Evolutionary conservation across 2,113 vertebrate genomes (phyloP).

Genomic region (Prietella phreatophila): DNA sequence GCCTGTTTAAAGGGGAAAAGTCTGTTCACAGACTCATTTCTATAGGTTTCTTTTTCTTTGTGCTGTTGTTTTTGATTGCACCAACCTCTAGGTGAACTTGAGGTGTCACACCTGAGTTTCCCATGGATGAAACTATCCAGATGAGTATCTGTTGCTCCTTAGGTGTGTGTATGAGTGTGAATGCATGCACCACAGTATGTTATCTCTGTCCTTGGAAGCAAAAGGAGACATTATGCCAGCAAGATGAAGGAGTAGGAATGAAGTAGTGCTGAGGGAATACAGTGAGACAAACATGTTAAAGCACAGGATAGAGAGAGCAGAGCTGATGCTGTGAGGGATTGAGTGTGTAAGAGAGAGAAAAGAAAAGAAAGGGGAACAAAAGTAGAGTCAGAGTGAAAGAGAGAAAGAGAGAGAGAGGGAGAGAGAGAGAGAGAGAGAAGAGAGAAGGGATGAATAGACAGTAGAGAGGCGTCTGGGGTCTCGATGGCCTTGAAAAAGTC

Average conservation of each 20-base stretch:
- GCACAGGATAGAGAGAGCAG: conserved; percentile 15
- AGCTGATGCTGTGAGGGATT: conserved; percentile 22
- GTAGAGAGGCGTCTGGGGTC: conserved; percentile 56
- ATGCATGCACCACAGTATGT: conserved; percentile 12
- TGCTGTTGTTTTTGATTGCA: conserved; percentile 4
- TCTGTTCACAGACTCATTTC: background rate
- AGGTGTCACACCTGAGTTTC: conserved; percentile 52
- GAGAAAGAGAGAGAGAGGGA: conserved; percentile 20
- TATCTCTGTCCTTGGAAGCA: conserved; percentile 24
- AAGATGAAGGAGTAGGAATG: conserved; percentile 5
- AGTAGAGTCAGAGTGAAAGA: background rate
- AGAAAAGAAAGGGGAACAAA: conserved; percentile 5
- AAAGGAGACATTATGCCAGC: conserved; percentile 29
- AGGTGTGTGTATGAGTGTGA: conserved; percentile 25
- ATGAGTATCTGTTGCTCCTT: background rate
- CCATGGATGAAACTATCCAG: conserved; percentile 38
- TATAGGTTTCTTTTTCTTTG: conserved; percentile 12
- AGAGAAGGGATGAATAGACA: conserved; percentile 49
- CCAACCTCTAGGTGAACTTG: conserved; percentile 50
- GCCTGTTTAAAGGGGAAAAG: background rate
- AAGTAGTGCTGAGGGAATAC: conserved; percentile 5
- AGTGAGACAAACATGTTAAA: conserved; percentile 23
- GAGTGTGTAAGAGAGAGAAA: conserved; percentile 20
- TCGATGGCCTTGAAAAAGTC: conserved; percentile 51
- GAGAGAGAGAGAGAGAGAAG: conserved; percentile 19